Evolutionary conservation across 2,888 invertebrate genomes (phyloP).

Genomic region (Saturnia pavonia): DNA sequence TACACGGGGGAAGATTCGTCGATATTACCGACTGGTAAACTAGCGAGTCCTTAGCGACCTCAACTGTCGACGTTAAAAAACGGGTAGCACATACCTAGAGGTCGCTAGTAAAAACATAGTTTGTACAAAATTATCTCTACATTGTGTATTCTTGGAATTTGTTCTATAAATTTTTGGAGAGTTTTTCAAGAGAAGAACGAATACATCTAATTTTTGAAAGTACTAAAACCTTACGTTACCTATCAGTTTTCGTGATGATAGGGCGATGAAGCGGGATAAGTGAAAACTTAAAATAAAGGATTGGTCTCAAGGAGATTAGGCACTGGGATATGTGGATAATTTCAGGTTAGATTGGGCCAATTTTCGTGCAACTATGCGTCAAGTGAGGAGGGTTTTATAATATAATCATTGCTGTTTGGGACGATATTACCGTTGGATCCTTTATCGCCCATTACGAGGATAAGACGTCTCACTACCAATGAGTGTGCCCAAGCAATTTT

Average conservation of each 20-base stretch:
- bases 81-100: not conserved
- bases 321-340: not conserved
- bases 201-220: not conserved
- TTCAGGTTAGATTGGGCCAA: not conserved
- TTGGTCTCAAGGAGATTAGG: not conserved
- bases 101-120: not conserved
- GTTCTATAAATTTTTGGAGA: not conserved
- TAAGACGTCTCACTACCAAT: too few relatives aligned
- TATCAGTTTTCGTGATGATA: not conserved
- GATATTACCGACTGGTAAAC: constrained; percentile 12
- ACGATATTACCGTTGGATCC: too few relatives aligned
- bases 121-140: not conserved
- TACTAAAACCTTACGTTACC: not conserved
- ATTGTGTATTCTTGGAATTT: not conserved
- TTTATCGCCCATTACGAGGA: too few relatives aligned
- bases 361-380: not conserved
- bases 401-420: too few relatives aligned
- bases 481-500: too few relatives aligned
- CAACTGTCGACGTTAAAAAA: not conserved
- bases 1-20: constrained; percentile 1
- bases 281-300: not conserved
- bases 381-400: too few relatives aligned
- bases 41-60: constrained; percentile 9
- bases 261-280: not conserved
- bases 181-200: not conserved